phyloP scores from a whole-genome alignment of 64 coral and sea anemone genomes.

The Platygyra sinensis region DNA sequence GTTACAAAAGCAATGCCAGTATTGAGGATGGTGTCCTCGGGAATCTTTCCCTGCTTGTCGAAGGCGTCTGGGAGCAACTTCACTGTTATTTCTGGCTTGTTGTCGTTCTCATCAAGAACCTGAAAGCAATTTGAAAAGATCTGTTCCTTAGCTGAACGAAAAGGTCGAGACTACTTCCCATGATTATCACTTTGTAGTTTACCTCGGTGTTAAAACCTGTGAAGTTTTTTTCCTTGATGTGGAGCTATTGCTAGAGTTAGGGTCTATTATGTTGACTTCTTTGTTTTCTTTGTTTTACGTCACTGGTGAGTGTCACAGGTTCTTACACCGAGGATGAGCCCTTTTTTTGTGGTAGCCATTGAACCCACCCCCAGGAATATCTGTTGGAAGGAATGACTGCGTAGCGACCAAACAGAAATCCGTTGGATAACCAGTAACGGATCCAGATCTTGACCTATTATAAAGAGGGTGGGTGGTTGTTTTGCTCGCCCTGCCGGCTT shows the following conservation, averaged over 20 bases:
- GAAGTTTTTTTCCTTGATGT: background rate
- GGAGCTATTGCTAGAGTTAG: background rate
- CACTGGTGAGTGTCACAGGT: too few species aligned
- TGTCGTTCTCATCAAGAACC: conserved; percentile 65
- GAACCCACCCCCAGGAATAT: too few species aligned
- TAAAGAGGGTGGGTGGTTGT: too few species aligned
- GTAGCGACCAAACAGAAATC: too few species aligned
- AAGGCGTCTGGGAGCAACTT: background rate
- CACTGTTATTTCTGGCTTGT: conserved; percentile 34
- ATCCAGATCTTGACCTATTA: too few species aligned
- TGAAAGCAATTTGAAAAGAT: background rate
- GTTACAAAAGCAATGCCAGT: conserved; percentile 26
- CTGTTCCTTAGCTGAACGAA: background rate
- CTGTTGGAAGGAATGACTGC: too few species aligned
- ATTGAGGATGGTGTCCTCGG: conserved; percentile 35
- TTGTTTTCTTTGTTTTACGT: too few species aligned
- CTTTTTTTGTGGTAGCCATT: background rate
- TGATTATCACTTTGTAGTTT: too few species aligned
- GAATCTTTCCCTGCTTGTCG: conserved; percentile 32
- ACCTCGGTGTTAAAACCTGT: too few species aligned
- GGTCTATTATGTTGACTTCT: too few species aligned
- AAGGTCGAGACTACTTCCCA: background rate
- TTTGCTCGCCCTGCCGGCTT: too few species aligned
- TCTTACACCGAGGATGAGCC: background rate
- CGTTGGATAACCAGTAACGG: too few species aligned